Percentiles rank a stretch among this genome's conserved stretches.
These are phyloP conservation scores for Eumeta japonica DNA, from an alignment of 1,140 invertebrate species.

Conservation along the genomic window DNA sequence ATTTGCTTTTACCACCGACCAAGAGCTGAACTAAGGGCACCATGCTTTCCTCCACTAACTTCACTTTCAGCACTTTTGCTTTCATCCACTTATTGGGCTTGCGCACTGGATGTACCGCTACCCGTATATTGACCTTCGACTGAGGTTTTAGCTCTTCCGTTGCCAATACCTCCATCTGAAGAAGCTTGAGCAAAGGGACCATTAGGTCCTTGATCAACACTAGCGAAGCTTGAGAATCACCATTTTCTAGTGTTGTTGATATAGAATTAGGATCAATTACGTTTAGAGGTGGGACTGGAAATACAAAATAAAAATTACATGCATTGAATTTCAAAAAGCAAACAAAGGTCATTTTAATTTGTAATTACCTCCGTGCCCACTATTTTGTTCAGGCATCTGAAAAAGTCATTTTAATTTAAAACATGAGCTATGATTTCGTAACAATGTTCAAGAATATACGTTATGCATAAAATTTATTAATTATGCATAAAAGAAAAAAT, in stretches of 20 bases:
- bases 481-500: too few species aligned
- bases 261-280: conserved; percentile 35
- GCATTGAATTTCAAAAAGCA: conserved; percentile 19
- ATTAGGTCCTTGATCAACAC: conserved; percentile 65
- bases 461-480: too few species aligned
- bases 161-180: conserved; percentile 70
- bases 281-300: conserved; percentile 36
- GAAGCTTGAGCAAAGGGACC: conserved; percentile 73
- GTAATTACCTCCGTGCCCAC: conserved; percentile 10
- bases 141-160: conserved; percentile 74
- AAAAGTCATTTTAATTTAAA: too few species aligned
- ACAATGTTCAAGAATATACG: too few species aligned
- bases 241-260: conserved; percentile 37
- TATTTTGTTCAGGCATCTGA: too few species aligned
- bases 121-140: conserved; percentile 76
- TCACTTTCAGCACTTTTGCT: conserved; percentile 70
- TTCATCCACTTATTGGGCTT: conserved; percentile 74
- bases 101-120: conserved; percentile 75
- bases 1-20: conserved; percentile 71
- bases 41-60: conserved; percentile 71
- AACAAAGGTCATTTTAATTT: conserved; percentile 8
- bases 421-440: too few species aligned
- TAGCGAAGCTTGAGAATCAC: conserved; percentile 75
- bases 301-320: conserved; percentile 11
- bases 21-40: conserved; percentile 72